Evolutionary conservation across 2,113 vertebrate species (phyloP).

Genomic region (Alectura lathami): DNA sequence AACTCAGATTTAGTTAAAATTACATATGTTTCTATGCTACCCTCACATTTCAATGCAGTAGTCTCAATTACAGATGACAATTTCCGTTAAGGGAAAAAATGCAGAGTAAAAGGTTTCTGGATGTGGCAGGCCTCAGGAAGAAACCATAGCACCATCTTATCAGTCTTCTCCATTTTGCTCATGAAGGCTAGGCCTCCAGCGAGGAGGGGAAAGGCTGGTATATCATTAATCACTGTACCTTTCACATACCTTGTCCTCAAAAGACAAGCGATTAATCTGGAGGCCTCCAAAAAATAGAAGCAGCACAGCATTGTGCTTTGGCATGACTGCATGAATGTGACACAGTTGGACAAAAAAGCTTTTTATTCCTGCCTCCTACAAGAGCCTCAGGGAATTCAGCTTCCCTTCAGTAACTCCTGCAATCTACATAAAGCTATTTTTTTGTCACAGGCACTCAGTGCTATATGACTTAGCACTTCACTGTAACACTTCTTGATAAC

Average conservation of each 20-base stretch:
- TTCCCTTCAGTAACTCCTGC: constrained; percentile 22
- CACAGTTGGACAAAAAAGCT: neutral
- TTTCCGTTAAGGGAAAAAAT: neutral
- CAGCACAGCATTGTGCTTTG: neutral
- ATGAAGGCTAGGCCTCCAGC: neutral
- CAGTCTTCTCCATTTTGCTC: neutral
- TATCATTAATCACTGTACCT: neutral
- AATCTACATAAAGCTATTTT: constrained; percentile 56
- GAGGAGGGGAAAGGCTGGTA: neutral
- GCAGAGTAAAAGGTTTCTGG: neutral
- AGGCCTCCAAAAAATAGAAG: neutral
- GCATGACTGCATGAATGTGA: neutral
- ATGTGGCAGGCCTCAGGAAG: neutral
- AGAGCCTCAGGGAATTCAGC: constrained; percentile 23
- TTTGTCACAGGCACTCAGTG: neutral
- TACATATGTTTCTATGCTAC: neutral
- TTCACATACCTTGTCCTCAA: neutral
- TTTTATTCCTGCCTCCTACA: constrained; percentile 13
- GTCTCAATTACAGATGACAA: constrained; percentile 47
- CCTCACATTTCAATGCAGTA: neutral
- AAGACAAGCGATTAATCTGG: neutral
- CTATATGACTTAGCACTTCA: constrained; percentile 7
- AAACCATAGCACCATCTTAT: neutral
- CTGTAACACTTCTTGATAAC: constrained; percentile 4
- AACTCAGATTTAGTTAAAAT: constrained; percentile 10